These are phyloP conservation scores for Sturnira hondurensis DNA, from an alignment of 2,113 vertebrate genomes.

Conservation along the genomic window DNA sequence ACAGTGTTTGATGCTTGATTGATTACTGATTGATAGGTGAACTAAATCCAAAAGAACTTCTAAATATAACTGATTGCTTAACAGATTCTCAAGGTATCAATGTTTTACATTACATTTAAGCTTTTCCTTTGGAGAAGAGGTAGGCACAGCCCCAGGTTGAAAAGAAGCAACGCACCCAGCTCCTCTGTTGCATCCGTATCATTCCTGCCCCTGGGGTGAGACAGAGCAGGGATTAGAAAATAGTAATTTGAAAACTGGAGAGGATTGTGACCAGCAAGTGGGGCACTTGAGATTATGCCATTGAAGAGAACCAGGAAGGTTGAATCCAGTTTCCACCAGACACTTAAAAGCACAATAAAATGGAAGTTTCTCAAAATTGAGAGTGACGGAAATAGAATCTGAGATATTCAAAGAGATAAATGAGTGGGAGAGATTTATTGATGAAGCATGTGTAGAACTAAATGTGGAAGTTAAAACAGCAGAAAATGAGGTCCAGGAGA, in stretches of 20 bases:
- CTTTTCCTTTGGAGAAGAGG: neutral
- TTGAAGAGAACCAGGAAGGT: neutral
- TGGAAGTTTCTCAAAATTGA: constrained; percentile 57
- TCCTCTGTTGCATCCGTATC: neutral
- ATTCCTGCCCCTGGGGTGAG: neutral
- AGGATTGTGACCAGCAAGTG: neutral
- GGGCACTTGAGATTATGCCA: no score
- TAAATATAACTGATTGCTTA: neutral
- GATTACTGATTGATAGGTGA: neutral
- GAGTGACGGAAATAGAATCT: constrained; percentile 72
- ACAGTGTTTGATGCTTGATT: neutral
- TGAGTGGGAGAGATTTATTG: constrained; percentile 80
- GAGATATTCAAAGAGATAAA: constrained; percentile 78
- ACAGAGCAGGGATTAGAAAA: neutral
- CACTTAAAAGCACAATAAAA: neutral
- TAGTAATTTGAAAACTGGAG: neutral
- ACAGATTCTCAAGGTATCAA: neutral
- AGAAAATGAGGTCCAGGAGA: constrained; percentile 82
- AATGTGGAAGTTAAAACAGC: constrained; percentile 80
- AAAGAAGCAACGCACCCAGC: neutral
- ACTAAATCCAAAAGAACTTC: neutral
- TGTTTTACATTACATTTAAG: neutral
- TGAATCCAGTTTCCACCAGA: neutral
- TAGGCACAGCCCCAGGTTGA: neutral
- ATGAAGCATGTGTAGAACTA: constrained; percentile 80